Evolutionary conservation across 2,888 invertebrate genomes (phyloP), one percentile per base, ranked within the genome.

Genomic region (Parnassius mnemosyne): DNA sequence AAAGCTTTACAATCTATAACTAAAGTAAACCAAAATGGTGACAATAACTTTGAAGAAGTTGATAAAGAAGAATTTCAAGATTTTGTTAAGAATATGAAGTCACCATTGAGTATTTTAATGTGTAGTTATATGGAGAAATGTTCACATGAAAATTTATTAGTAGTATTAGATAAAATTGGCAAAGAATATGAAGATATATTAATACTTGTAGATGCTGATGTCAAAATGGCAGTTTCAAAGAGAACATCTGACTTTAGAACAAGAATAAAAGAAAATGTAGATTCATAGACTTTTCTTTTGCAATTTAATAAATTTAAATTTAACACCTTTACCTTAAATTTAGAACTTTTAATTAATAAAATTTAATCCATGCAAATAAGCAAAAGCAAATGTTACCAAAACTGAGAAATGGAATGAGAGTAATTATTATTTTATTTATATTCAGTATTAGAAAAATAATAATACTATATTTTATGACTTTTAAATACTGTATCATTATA

Each of bases 61-160:
- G 80, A 80, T 49, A 78, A 76, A 59, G 82, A 83, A 42, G 83
- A 83, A 58, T 64, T 84, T 7, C 72, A 77, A 57, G 73, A 76
- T 9, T 80, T 85, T 67, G 76, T 81, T 0, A 74, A 73, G 16
- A 74, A 85, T 71, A 76, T 88, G n/a, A 83, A 81, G 64, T 68
- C 75, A 10, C 78, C 81, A 1, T 63, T 89, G 50, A 75, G 82
- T 56, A 73, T 66, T 16, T 68, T 87, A 13, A 78, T 89, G 57
- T 83, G 84, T 69, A 72, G 71, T 41, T 90, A 88, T 66, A 67
- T 91, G 67, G 71, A 78, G 25, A 80, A 80, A 60, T 88, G 89
- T 74, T 72, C 79, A 11, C 77, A 85, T 41, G 74, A 74, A 0
- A 72, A 84, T 53, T 69, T 89, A n/a, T 53, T 77, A 0, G 74